phyloP scores from a whole-genome alignment of 2,113 vertebrate species.

The Columbina picui region DNA sequence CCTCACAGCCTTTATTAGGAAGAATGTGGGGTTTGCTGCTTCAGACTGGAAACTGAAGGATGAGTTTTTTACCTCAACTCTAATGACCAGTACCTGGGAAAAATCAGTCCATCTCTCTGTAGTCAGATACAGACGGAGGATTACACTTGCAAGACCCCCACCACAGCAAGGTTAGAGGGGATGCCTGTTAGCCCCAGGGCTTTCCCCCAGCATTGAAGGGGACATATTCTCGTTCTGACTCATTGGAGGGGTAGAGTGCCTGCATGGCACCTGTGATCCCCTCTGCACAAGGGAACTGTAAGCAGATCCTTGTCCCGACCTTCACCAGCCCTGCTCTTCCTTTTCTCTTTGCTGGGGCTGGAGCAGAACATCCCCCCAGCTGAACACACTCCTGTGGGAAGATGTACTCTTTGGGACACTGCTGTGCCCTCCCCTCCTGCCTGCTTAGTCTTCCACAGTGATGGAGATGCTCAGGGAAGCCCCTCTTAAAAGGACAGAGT shows the following conservation, averaged over 20 bases:
- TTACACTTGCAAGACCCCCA: neutral
- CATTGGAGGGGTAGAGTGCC: neutral
- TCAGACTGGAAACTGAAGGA: neutral
- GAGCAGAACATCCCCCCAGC: neutral
- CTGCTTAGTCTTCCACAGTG: neutral
- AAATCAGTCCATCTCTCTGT: neutral
- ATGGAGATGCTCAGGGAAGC: neutral
- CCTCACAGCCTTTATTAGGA: neutral
- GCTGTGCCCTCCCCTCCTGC: neutral
- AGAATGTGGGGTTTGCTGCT: rapidly evolving
- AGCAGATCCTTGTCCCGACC: neutral
- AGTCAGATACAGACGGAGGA: neutral
- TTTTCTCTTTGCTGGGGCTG: neutral
- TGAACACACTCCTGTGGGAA: neutral
- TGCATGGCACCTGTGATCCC: neutral
- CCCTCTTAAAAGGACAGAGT: neutral
- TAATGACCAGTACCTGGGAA: neutral
- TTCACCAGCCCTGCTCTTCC: neutral
- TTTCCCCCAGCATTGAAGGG: neutral
- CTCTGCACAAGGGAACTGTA: neutral
- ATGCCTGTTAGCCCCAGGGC: neutral
- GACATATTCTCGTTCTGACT: neutral
- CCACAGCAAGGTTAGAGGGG: rapidly evolving
- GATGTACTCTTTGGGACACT: neutral
- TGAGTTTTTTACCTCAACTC: neutral